A percentile compares a stretch with the other conserved stretches of the same genome.
Conservation (phyloP, 2,797 vertebrate species). For the Catostomus latipinnis region DNA sequence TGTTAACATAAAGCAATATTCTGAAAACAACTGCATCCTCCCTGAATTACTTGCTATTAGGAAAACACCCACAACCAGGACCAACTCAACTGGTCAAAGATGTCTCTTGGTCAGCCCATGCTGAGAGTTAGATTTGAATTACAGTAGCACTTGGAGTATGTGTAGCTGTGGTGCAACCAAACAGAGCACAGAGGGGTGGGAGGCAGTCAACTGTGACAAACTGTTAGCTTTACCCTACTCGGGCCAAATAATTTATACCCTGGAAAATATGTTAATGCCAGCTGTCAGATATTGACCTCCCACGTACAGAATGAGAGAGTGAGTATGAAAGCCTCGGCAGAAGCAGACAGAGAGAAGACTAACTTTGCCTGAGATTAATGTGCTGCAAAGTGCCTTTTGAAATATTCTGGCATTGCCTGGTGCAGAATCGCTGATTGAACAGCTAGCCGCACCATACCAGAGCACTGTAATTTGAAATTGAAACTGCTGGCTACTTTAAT, state of each 20-base stretch:
- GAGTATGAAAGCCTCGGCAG: constrained; percentile 16
- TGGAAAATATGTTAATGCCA: constrained; percentile 53
- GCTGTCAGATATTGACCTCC: constrained; percentile 45
- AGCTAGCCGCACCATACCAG: neutral
- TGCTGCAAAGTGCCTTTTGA: constrained; percentile 2
- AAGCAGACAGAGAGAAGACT: constrained; percentile 25
- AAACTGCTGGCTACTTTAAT: neutral
- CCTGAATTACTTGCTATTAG: neutral
- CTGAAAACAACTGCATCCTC: constrained; percentile 3
- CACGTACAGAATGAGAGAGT: constrained; percentile 20
- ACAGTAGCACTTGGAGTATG: constrained; percentile 25
- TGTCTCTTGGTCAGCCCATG: neutral
- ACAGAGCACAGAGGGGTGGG: constrained; percentile 9
- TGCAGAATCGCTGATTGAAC: neutral
- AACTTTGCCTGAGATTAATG: constrained; percentile 44
- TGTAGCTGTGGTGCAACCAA: constrained; percentile 11
- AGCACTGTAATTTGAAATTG: neutral
- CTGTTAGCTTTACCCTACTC: constrained; percentile 34
- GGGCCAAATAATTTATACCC: constrained; percentile 51
- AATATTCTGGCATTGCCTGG: neutral
- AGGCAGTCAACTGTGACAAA: constrained; percentile 42
- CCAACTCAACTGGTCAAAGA: constrained; percentile 10
- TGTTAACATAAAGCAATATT: too few relatives aligned
- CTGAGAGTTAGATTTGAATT: constrained; percentile 38
- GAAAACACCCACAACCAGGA: neutral